Evolutionary conservation across 30 jellyfish, hydroid and myxozoan genomes (phyloP).

Genomic region (Calvadosia cruxmelitensis): DNA sequence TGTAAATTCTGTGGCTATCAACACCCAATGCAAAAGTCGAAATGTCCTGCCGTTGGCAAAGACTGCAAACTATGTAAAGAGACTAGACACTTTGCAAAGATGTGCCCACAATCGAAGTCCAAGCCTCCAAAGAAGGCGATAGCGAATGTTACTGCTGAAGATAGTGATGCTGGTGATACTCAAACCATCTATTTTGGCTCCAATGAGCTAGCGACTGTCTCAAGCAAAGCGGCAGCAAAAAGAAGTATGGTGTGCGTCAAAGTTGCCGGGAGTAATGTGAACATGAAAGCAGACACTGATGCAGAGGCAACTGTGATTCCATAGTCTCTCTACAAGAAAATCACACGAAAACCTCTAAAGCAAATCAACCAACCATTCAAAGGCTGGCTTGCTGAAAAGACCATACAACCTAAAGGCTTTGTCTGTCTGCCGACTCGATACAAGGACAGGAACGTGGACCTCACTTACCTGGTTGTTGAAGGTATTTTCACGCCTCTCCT

Average conservation of each 20-base stretch:
- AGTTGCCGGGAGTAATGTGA: slow-evolving; percentile 14
- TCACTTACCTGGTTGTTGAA: too few species aligned
- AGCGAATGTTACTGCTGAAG: too few species aligned
- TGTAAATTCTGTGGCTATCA: too few species aligned
- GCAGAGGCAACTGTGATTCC: slow-evolving; percentile 27
- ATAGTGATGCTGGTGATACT: slow-evolving; percentile 12
- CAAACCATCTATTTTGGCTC: slow-evolving; percentile 14
- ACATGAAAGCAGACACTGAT: slow-evolving; percentile 22
- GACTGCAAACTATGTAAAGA: too few species aligned
- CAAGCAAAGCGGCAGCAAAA: slow-evolving; percentile 11
- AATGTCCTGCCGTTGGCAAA: too few species aligned
- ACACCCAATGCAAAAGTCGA: too few species aligned
- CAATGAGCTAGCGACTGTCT: slow-evolving; percentile 12
- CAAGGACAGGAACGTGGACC: too few species aligned
- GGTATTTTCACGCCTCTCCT: slow-evolving; percentile 31
- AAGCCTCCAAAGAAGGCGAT: slow-evolving; percentile 8
- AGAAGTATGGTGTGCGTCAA: slow-evolving; percentile 4
- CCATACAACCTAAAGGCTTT: slow-evolving; percentile 13
- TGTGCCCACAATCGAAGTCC: slow-evolving; percentile 17
- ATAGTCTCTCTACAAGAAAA: slow-evolving; percentile 9
- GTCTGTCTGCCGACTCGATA: too few species aligned
- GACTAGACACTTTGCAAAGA: slow-evolving; percentile 12
- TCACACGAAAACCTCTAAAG: slow-evolving; percentile 9
- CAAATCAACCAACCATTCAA: slow-evolving; percentile 15
- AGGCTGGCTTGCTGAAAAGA: slow-evolving; percentile 24